Base-by-base conservation (phyloP, 1,140 invertebrate species). In the Pseudomyrmex cubaensis region DNA sequence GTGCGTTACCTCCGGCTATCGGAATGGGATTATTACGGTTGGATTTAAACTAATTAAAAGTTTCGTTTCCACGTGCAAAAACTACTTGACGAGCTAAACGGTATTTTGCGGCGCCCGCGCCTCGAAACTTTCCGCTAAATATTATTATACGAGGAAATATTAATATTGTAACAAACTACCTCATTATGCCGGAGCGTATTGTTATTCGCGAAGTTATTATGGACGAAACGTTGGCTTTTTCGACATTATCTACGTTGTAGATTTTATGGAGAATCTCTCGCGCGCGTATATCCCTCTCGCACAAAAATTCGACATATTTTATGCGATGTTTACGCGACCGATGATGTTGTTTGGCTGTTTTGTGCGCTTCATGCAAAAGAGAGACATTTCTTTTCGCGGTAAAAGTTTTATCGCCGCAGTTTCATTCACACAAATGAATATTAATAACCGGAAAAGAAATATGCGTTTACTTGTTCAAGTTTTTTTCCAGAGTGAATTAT, bases 111-210 rank as follows among this genome's bases (percentile, higher is more conserved):
- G 52, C 52, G 17, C 15, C 0, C 5, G 35, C 35, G 35, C 35
- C 0, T 0, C 35, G 20, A 57, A 59, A 78, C 63, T 77, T 69
- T 69, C 17, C 9, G 35, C 35, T 13, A 22, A 46, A 77, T 35
- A 35, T 35, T 35, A 77, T 77, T 56, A 67, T 77, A 17, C 17
- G 44, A 46, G 25, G 35, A 35, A 56, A 17, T 57, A 77, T 77
- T 67, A 77, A 67, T 77, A 77, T 77, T 77, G 17, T 67, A 69
- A 66, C 66, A 66, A 66, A 69, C 13, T 77, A 67, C 12, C 59
- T 77, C 46, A 56, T 77, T 77, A n/a, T 77, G 13, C 67, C 54
- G 4, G 44, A 54, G 50, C 44, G 44, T 56, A 66, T 67, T 67
- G 54, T 77, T 77, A 54, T 56, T 50, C 35, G 35, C 35, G 5